Conservation (phyloP, 2,113 vertebrate genomes). For the Solenodon paradoxus region DNA sequence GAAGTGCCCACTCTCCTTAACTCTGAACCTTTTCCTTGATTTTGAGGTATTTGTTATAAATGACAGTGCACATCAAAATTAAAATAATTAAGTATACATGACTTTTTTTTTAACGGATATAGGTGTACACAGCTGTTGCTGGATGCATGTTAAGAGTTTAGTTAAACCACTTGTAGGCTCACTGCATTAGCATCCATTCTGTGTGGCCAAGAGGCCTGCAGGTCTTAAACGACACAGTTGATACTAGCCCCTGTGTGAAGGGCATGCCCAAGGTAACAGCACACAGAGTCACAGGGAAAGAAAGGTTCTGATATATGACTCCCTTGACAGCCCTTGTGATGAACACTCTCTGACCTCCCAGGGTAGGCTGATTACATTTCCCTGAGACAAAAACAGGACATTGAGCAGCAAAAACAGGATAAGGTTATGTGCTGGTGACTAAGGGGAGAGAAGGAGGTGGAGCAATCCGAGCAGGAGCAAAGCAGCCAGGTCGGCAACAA, state of each 20-base stretch:
- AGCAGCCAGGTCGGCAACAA: too few species aligned
- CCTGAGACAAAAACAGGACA: too few species aligned
- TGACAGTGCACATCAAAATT: background rate
- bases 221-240: background rate
- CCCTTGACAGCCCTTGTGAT: background rate
- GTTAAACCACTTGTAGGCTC: background rate
- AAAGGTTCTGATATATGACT: background rate
- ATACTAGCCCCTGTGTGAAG: background rate
- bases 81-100: background rate
- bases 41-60: background rate
- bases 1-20: background rate
- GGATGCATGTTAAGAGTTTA: background rate
- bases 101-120: too few species aligned
- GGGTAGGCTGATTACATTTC: too few species aligned
- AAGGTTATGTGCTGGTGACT: too few species aligned
- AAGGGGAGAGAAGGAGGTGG: too few species aligned
- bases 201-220: background rate
- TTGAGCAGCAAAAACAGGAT: too few species aligned
- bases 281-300: background rate
- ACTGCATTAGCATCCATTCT: background rate
- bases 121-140: background rate
- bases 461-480: too few species aligned
- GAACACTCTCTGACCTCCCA: background rate
- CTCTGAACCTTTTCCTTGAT: background rate
- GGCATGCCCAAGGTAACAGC: background rate